Evolutionary conservation across 2,888 invertebrate genomes (phyloP), one percentile per base, ranked within the genome.

Genomic region (Drosophila peninsularis): DNA sequence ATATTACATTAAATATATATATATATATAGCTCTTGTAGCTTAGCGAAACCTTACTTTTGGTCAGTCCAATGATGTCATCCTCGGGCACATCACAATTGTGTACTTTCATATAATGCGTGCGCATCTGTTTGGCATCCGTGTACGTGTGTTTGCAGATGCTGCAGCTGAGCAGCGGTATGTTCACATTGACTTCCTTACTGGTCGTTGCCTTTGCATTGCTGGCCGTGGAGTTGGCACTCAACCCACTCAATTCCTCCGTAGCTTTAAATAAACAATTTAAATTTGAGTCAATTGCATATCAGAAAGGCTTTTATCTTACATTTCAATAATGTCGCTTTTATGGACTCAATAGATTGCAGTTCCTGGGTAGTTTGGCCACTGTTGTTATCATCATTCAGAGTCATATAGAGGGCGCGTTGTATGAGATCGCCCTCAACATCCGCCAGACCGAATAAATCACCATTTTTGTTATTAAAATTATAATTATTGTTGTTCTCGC

Each of bases 321-420:
- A 61, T 44, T 70, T 68, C 4, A 69, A 21, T 3, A 75, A 64
- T 6, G 55, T 62, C 6, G 74, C 71, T 41, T 74, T 75, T 13
- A 67, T 81, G 6, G 76, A 63, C 39, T 83, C 82, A 53, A 71
- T 79, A 19, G 71, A 54, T 58, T 69, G 45, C 41, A 67, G 9
- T 11, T 69, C 77, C 27, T 70, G 52, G 1, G 45, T 42, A 1
- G 60, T 55, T 44, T 61, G 71, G 10, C 32, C 62, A 30, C 37
- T 45, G 45, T 42, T 55, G 11, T 13, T 56, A 52, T 82, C 76
- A 13, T 84, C 83, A 57, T 76, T 78, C 6, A 84, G 74, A 1
- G 88, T 88, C 83, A 84, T 88, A 17, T 63, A 82, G n/a, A 82
- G 80, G n/a, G 83, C 88, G 37, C 83, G 86, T 36, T 85, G 84